Evolutionary conservation across 2,888 invertebrate genomes (phyloP).

Genomic region (Plagiodera versicolora): DNA sequence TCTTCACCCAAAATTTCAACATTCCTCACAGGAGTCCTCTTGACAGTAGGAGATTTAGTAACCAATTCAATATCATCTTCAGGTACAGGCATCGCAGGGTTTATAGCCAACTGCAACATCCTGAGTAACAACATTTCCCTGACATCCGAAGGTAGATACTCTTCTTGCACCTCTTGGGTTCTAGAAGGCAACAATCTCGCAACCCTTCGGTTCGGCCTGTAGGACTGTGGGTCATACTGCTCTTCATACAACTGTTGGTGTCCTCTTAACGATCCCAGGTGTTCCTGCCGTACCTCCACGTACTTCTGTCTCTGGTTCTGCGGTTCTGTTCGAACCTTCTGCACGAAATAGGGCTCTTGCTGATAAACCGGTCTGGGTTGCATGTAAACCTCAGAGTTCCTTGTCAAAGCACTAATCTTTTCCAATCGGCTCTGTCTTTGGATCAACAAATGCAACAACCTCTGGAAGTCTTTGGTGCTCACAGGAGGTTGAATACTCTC

Average conservation of each 20-base stretch:
- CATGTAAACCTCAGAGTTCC: conserved; percentile 28
- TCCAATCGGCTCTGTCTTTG: conserved; percentile 65
- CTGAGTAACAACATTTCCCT: conserved; percentile 70
- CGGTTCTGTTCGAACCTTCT: conserved; percentile 28
- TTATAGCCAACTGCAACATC: conserved; percentile 74
- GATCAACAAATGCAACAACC: conserved; percentile 67
- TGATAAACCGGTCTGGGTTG: conserved; percentile 19
- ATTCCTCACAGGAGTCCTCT: conserved; percentile 67
- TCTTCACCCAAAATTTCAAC: conserved; percentile 74
- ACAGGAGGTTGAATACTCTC: conserved; percentile 69
- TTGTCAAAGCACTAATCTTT: conserved; percentile 56
- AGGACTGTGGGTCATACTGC: conserved; percentile 40
- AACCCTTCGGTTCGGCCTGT: conserved; percentile 46
- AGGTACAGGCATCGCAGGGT: conserved; percentile 58
- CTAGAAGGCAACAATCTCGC: conserved; percentile 41
- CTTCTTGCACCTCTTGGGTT: conserved; percentile 51
- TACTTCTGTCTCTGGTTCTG: conserved; percentile 20
- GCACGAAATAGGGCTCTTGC: conserved; percentile 34
- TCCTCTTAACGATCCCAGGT: conserved; percentile 24
- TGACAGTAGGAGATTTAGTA: conserved; percentile 57
- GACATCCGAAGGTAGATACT: conserved; percentile 69
- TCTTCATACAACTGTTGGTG: conserved; percentile 31
- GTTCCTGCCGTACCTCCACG: conserved; percentile 20
- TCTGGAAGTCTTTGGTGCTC: conserved; percentile 70
- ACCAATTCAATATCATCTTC: conserved; percentile 48